Base-by-base conservation (phyloP, 2,888 invertebrate genomes). In the Himalopsyche kuldschensis region DNA sequence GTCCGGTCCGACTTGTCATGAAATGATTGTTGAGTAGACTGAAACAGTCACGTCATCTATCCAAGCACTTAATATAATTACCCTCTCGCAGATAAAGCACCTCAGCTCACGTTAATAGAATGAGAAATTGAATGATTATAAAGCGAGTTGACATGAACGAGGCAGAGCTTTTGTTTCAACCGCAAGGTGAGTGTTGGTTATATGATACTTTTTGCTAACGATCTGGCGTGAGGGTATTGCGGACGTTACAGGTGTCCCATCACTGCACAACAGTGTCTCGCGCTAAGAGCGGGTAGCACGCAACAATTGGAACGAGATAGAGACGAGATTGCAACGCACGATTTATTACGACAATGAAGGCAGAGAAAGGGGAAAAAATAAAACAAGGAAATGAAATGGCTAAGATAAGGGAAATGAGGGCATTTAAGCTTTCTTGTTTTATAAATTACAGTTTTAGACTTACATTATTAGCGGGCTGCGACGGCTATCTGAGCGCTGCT, bases 291-390 rank as follows among this genome's bases (percentile, higher is more conserved):
- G 83, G 31, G 75, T 79, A 76, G 75, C 84, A 84, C 84, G 84
- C 81, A 81, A 78, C 84, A 84, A 84, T 84, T 84, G 84, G 55
- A 55, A 55, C 20, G 24, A 24, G 55, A 55, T 78, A 84, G 78
- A 81, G 81, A 84, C 69, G 84, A 84, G 84, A 84, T 84, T 84
- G 84, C 84, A 78, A 78, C 81, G 78, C 81, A 81, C 81, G 81
- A 84, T 84, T 84, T 84, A 84, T 84, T 84, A 78, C 81, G 81
- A 84, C 84, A 84, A 84, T 84, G 84, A 84, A 84, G 81, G 81
- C 77, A 83, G 83, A 78, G 75, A 83, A 82, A 79, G 76, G 75
- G 46, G 81, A 75, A 83, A 80, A 84, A 81, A 84, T 81, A 81
- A 84, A 84, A 84, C 81, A 77, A 81, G 78, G 84, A 81, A 84